A percentile compares a stretch with the other conserved stretches of the same genome.
Conservation (phyloP, 1,140 invertebrate species). For the Apis florea region DNA sequence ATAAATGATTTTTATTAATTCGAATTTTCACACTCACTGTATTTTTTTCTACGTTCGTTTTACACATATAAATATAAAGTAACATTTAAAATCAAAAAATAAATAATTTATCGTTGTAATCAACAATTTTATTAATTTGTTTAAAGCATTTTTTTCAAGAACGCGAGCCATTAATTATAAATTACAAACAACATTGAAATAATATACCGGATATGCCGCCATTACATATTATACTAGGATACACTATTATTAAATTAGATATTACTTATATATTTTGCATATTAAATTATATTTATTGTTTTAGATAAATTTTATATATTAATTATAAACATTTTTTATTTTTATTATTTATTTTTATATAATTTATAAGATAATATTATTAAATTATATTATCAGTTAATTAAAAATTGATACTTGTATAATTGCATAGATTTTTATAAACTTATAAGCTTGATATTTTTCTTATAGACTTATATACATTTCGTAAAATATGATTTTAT, state of each 20-base stretch:
- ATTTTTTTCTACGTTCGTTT: neutral
- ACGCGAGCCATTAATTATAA: neutral
- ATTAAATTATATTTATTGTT: neutral
- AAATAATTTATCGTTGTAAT: neutral
- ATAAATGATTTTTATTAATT: conserved; percentile 20
- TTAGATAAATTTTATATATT: neutral
- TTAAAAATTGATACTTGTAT: neutral
- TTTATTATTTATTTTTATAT: too few species aligned
- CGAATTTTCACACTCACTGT: conserved; percentile 6
- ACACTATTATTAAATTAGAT: conserved; percentile 37
- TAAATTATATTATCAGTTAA: neutral
- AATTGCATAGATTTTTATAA: neutral
- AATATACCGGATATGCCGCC: conserved; percentile 44
- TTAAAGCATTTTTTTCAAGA: neutral
- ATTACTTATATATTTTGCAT: neutral
- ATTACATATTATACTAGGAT: conserved; percentile 21
- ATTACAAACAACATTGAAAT: conserved; percentile 23
- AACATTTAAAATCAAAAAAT: neutral
- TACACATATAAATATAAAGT: too few species aligned
- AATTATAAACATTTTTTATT: neutral
- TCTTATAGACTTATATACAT: too few species aligned
- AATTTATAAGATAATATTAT: too few species aligned
- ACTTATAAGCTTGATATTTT: neutral
- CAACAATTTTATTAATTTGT: neutral
- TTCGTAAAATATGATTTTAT: neutral